Evolutionary conservation across 2,888 invertebrate genomes (phyloP).

Genomic region (Nomada ferruginata): DNA sequence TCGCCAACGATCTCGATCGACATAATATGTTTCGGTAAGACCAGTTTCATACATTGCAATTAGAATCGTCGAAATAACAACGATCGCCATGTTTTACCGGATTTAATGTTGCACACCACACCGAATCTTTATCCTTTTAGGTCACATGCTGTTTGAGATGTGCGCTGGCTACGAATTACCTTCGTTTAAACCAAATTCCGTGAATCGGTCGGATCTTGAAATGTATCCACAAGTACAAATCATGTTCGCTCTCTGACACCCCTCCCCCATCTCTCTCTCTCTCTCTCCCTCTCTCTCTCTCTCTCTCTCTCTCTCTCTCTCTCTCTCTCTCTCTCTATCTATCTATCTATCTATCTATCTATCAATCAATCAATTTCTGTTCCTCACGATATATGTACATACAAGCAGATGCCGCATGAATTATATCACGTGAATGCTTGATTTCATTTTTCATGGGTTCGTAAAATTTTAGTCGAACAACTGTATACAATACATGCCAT

Average conservation of each 20-base stretch:
- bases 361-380: not conserved
- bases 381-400: not conserved
- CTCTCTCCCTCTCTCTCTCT: not conserved
- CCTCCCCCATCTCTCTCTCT: not conserved
- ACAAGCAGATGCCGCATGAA: too few relatives aligned
- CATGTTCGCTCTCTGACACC: constrained; percentile 19
- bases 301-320: not conserved
- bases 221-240: constrained; percentile 89
- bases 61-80: not conserved
- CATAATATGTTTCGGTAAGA: constrained; percentile 89
- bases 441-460: constrained; percentile 16
- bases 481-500: too few relatives aligned
- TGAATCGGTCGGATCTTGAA: constrained; percentile 89
- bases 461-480: too few relatives aligned
- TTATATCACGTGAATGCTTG: not conserved
- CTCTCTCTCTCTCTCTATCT: not conserved
- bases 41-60: not conserved
- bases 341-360: not conserved
- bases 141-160: constrained; percentile 95
- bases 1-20: constrained; percentile 86
- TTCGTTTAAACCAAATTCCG: constrained; percentile 90
- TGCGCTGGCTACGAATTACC: constrained; percentile 93
- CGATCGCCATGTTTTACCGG: not conserved
- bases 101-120: constrained; percentile 5
- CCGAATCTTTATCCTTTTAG: constrained; percentile 78